These are phyloP conservation scores for Pempheris klunzingeri DNA, from an alignment of 2,797 vertebrate species.

Conservation along the genomic window DNA sequence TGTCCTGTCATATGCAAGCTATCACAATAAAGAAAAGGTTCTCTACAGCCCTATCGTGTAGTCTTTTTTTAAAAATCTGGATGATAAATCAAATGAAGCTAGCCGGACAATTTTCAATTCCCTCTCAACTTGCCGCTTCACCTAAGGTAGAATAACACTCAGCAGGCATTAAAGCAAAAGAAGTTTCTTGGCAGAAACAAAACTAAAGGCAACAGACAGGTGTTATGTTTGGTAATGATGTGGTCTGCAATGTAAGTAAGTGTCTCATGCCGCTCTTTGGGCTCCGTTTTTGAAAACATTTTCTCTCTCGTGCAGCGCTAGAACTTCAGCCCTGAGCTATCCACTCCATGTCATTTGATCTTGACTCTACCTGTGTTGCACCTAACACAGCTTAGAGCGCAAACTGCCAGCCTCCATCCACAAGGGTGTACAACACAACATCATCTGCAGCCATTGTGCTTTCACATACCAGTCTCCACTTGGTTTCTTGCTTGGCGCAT, in stretches of 20 bases:
- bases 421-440: slow-evolving; percentile 73
- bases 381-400: slow-evolving; percentile 74
- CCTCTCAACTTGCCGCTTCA: slow-evolving; percentile 55
- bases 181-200: slow-evolving; percentile 51
- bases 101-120: slow-evolving; percentile 50
- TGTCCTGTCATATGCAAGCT: slow-evolving; percentile 31
- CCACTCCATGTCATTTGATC: slow-evolving; percentile 80
- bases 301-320: slow-evolving; percentile 60
- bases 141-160: slow-evolving; percentile 58
- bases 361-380: slow-evolving; percentile 71
- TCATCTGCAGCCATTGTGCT: slow-evolving; percentile 75
- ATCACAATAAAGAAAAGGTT: slow-evolving; percentile 13
- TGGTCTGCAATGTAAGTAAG: slow-evolving; percentile 56
- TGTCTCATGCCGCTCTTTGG: slow-evolving; percentile 70
- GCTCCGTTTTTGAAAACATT: slow-evolving; percentile 72
- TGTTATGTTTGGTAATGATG: slow-evolving; percentile 72
- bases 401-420: slow-evolving; percentile 74
- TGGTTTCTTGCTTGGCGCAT: slow-evolving; percentile 63
- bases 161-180: slow-evolving; percentile 60
- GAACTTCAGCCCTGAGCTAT: slow-evolving; percentile 76
- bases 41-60: slow-evolving; percentile 17
- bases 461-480: slow-evolving; percentile 59
- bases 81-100: slow-evolving; percentile 59
- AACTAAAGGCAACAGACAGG: slow-evolving; percentile 66
- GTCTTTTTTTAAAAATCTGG: slow-evolving; percentile 27